Base-by-base conservation (phyloP, 1,140 invertebrate species). In the Pararge aegeria region DNA sequence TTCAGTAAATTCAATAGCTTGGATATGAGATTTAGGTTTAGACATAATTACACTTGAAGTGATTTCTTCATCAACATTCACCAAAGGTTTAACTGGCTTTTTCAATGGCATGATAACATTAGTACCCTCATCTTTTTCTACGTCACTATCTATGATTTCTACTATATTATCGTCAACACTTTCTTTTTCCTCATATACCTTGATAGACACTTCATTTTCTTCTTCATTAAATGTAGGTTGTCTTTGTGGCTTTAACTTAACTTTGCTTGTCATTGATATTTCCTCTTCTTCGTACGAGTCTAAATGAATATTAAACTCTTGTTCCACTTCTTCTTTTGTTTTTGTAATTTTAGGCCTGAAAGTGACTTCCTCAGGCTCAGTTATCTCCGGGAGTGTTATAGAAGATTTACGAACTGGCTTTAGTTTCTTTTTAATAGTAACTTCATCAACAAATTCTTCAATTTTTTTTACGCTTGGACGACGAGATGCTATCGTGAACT, bases 201-300 rank as follows among this genome's bases (percentile, higher is more conserved):
- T 92, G 18, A 95, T 94, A 2, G 93, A 94, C 57, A 94, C 92
- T 91, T 95, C 94, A 30, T 93, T 92, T 15, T 92, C 89, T 86
- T 95, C 95, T 87, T 96, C 94, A 6, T 90, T 92, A 81, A 93
- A 95, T 5, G 94, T 95, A 50, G 90, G 90, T 55, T 92, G 92
- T 56, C 90, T 91, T 77, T 92, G 93, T 34, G 94, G 94, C 69
- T 94, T 96, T n/a, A 96, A 63, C 88, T 94, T 95, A 2, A 96
- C 93, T 87, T 95, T 96, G 57, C 95, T 94, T 9, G 94, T 94
- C 93, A 96, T 94, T 4, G 94, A 95, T 62, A 96, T 94, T 84
- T 96, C 95, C 90, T 96, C 95, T 89, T 96, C 95, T 44, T 95
- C 95, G 80, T 96, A 96, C 0, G 94, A 94, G 85, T 96, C 94